Evolutionary conservation across 2,888 invertebrate genomes (phyloP).

Genomic region (Julus scandinavius): DNA sequence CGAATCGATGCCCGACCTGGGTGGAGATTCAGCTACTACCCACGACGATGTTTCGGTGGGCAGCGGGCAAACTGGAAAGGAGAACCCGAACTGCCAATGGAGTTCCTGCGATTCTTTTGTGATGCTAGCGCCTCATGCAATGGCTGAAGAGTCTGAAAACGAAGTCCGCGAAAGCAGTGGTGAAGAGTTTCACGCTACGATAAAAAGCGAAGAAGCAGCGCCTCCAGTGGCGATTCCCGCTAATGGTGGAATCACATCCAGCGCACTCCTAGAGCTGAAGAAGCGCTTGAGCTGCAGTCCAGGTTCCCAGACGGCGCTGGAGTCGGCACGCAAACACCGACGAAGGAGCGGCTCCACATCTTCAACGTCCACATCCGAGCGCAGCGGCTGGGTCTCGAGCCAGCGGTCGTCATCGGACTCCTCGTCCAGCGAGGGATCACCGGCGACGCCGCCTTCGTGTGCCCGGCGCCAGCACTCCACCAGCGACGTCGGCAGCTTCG

Average conservation of each 20-base stretch:
- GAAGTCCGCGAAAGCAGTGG: conserved; percentile 6
- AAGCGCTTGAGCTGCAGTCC: conserved; percentile 21
- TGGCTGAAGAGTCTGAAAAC: conserved; percentile 50
- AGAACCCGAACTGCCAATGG: conserved; percentile 36
- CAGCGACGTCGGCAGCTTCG: conserved; percentile 27
- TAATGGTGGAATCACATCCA: conserved; percentile 3
- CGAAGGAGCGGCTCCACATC: conserved; percentile 60
- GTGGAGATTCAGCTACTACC: conserved; percentile 60
- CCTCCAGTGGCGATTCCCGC: background rate
- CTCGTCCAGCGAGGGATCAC: conserved; percentile 62
- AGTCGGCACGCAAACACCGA: background rate
- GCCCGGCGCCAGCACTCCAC: background rate
- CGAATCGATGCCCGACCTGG: conserved; percentile 64
- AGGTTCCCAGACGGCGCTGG: background rate
- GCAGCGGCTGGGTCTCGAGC: conserved; percentile 88
- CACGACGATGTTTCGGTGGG: conserved; percentile 51
- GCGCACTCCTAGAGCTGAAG: conserved; percentile 14
- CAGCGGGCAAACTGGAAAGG: background rate
- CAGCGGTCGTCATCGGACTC: conserved; percentile 69
- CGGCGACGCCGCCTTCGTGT: background rate
- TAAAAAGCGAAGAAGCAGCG: background rate
- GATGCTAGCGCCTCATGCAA: conserved; percentile 49
- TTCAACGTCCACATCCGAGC: conserved; percentile 74
- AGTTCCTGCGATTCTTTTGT: conserved; percentile 53
- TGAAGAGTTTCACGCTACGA: background rate